Conservation (phyloP, 1,140 invertebrate genomes). For the Lamellibrachia luymesi region DNA sequence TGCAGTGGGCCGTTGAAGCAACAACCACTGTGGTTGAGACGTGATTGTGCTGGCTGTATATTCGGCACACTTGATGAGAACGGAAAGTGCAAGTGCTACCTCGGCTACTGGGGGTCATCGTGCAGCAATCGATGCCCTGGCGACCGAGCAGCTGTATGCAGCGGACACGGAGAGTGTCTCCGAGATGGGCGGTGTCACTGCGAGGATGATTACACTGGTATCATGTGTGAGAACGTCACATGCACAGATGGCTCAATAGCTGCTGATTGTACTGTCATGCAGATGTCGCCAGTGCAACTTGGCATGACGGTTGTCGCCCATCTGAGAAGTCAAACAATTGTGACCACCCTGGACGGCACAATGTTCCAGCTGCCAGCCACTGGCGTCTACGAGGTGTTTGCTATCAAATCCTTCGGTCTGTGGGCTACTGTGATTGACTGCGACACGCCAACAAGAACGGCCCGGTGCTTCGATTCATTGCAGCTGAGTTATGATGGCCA, state of each 20-base stretch:
- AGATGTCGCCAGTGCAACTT: conserved; percentile 16
- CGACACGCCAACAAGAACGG: neutral
- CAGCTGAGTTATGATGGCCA: neutral
- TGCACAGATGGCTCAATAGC: conserved; percentile 33
- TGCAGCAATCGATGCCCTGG: conserved; percentile 34
- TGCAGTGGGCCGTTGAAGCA: conserved; percentile 18
- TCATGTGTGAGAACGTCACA: conserved; percentile 22
- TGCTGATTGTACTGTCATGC: conserved; percentile 32
- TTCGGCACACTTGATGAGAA: conserved; percentile 29
- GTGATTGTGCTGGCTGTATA: conserved; percentile 29
- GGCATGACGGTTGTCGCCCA: neutral
- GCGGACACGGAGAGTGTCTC: conserved; percentile 30
- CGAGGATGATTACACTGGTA: conserved; percentile 32
- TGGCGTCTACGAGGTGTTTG: conserved; percentile 7
- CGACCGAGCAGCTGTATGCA: conserved; percentile 31
- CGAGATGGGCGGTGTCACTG: conserved; percentile 34
- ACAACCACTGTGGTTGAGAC: conserved; percentile 32
- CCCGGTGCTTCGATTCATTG: neutral
- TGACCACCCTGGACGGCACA: neutral
- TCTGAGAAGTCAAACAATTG: conserved; percentile 22
- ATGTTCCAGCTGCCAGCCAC: neutral
- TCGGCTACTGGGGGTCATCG: conserved; percentile 32
- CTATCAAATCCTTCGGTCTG: neutral
- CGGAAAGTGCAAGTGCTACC: conserved; percentile 30
- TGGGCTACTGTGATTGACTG: neutral